Evolutionary conservation across 2,797 vertebrate species (phyloP).

Genomic region (Ispidina lecontei): DNA sequence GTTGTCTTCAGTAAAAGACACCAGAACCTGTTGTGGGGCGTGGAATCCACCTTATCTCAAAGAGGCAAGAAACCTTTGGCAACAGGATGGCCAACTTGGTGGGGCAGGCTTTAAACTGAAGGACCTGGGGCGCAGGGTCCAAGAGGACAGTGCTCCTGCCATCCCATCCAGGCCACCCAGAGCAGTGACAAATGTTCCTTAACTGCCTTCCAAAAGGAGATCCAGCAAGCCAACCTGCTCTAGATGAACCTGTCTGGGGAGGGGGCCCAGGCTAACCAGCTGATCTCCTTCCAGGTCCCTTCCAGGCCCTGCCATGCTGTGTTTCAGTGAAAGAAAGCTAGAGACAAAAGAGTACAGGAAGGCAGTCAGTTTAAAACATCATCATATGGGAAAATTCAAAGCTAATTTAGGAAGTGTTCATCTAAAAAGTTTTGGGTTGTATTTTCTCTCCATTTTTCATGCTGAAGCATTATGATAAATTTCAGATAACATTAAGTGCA

Average conservation of each 20-base stretch:
- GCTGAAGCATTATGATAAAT: not conserved
- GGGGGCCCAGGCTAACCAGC: no score
- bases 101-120: not conserved
- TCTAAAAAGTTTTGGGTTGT: not conserved
- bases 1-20: not conserved
- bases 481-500: not conserved
- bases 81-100: not conserved
- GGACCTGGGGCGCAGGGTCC: no score
- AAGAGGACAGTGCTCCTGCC: no score
- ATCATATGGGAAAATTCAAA: not conserved
- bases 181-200: no score
- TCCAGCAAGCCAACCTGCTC: no score
- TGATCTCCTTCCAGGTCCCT: no score
- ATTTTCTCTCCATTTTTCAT: not conserved
- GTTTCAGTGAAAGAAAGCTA: not conserved
- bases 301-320: not conserved
- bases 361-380: not conserved
- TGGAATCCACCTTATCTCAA: not conserved
- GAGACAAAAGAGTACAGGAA: not conserved
- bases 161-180: no score
- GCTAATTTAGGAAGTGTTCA: not conserved
- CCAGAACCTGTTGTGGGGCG: not conserved
- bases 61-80: not conserved
- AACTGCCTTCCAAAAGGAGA: no score
- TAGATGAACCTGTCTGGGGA: no score